Base-by-base conservation (phyloP, 2,888 invertebrate genomes). In the Notodonta ziczac region DNA sequence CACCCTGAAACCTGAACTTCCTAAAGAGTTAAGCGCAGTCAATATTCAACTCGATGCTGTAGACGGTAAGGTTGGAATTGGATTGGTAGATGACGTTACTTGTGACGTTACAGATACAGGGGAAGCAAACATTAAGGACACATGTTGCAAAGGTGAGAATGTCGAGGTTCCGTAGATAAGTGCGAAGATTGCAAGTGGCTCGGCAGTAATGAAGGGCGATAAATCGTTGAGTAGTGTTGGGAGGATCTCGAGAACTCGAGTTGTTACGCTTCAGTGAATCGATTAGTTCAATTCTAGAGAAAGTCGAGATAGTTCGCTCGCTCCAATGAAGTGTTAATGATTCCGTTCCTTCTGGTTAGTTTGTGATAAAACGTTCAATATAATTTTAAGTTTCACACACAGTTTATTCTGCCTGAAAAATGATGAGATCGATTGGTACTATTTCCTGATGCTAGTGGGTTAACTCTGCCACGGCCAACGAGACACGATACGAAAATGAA, bases 141-240 rank as follows among this genome's bases (percentile, higher is more conserved):
- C 80, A 78, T 88, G 89, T 83, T 86, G 81, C 84, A 83, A 85
- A 89, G 89, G 89, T 89, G 87, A 82, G 84, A 87, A 82, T 78
- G 81, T 75, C 73, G 77, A 83, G 86, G 85, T 83, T 83, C 81
- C 78, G 65, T 67, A 81, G 84, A 84, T 85, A 83, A 82, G 74
- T 76, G 79, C 69, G 72, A 74, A 77, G 78, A 74, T 72, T 72
- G 69, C 78, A 71, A 70, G 76, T 77, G 75, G 78, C 57, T 65
- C 62, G 60, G 62, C 65, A 69, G 80, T 85, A 85, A 86, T 85
- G 85, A 86, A 83, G 76, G 63, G 69, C 77, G 61, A 82, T 86
- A 86, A 86, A 85, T 86, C 78, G 57, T 71, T 50, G 66, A 63
- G 24, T 73, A 72, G 73, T 73, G 62, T 58, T 62, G 73, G 58